phyloP scores from a whole-genome alignment of 2,113 vertebrate species.

The Phyllostomus discolor region DNA sequence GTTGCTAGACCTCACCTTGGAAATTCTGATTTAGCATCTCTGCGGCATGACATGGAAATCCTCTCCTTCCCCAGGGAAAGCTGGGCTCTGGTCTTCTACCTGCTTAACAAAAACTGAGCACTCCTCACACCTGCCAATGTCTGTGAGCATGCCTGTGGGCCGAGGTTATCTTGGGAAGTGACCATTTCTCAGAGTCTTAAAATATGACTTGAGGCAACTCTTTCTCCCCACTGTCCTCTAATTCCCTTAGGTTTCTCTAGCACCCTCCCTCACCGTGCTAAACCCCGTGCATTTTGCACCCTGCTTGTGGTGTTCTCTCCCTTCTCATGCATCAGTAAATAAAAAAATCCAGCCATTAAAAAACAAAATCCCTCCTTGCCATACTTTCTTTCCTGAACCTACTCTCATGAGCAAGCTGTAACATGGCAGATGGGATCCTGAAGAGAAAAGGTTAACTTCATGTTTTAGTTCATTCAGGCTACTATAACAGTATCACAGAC shows the following conservation, averaged over 20 bases:
- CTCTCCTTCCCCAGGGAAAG: not conserved
- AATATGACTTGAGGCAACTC: not conserved
- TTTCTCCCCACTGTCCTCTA: rapidly evolving
- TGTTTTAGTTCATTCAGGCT: not conserved
- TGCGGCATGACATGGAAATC: not conserved
- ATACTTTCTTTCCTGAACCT: not conserved
- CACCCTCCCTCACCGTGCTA: not conserved
- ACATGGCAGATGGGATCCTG: not conserved
- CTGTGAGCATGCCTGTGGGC: not conserved
- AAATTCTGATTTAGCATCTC: not conserved
- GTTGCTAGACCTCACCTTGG: not conserved
- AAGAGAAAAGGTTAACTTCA: not conserved
- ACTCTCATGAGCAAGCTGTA: not conserved
- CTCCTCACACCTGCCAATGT: not conserved
- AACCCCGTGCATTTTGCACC: not conserved
- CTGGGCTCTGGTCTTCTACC: not conserved
- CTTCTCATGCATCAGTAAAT: not conserved
- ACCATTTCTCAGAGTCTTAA: not conserved
- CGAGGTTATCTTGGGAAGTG: not conserved
- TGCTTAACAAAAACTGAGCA: not conserved
- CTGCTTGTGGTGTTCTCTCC: not conserved
- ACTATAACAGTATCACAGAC: not conserved
- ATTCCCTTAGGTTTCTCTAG: not conserved
- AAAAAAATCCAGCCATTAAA: not conserved
- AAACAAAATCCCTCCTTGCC: not conserved